phyloP scores from a whole-genome alignment of 2,113 vertebrate genomes.

The Corythornis madagascariensis region DNA sequence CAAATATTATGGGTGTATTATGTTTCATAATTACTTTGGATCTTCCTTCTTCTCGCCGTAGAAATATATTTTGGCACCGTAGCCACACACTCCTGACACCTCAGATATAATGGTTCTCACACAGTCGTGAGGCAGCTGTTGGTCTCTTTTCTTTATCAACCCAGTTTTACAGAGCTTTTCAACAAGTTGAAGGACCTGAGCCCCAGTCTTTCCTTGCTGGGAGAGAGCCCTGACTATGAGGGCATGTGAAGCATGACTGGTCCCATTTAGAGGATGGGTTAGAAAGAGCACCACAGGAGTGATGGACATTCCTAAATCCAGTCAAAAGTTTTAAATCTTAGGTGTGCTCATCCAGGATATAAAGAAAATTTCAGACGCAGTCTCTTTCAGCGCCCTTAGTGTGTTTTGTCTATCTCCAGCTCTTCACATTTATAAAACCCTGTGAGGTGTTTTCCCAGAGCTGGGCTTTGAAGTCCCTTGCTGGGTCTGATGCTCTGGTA shows the following conservation, averaged over 20 bases:
- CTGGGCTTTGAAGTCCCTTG: not conserved
- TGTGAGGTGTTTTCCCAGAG: not conserved
- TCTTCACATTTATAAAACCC: not conserved
- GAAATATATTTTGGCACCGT: conserved; percentile 2
- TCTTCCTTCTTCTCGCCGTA: conserved; percentile 13
- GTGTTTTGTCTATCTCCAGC: not conserved
- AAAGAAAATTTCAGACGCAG: not conserved
- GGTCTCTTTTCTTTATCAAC: not conserved
- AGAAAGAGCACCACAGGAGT: not conserved
- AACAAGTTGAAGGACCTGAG: not conserved
- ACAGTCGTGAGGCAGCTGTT: not conserved
- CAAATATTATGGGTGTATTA: conserved; percentile 55
- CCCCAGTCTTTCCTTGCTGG: not conserved
- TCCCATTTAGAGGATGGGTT: not conserved
- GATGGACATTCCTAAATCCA: not conserved
- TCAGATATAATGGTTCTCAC: not conserved
- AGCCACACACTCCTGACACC: not conserved
- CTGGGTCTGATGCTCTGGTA: not conserved
- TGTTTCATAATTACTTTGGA: conserved; percentile 52
- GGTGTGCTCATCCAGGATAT: not conserved
- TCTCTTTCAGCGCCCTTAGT: not conserved
- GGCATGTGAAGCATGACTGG: not conserved
- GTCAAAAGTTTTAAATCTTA: not conserved
- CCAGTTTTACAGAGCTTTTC: not conserved
- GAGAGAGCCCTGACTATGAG: not conserved